Base-by-base conservation (phyloP, 2,888 invertebrate genomes). In the Campaea margaritaria region DNA sequence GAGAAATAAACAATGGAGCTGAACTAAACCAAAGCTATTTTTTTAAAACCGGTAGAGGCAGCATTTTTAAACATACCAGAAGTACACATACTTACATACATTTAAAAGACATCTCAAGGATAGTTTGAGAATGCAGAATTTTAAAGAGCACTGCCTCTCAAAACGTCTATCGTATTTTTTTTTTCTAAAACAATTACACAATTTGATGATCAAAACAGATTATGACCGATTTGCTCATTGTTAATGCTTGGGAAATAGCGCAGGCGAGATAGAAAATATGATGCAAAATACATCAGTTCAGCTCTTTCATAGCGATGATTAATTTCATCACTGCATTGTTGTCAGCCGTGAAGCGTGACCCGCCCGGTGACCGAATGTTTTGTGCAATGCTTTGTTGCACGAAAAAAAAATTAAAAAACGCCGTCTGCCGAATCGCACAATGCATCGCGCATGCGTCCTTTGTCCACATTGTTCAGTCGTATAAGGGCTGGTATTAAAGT, bases 291-390 rank as follows among this genome's bases (percentile, higher is more conserved):
- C 68, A 76, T 77, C 73, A 73, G 52, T 68, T 54, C 60, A 62
- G 67, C 67, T 67, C 67, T 65, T 68, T 73, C 68, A 69, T 72
- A 71, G 72, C 73, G 79, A 73, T 85, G 83, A 87, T 87, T 87
- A 85, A 88, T 88, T 90, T 87, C 85, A 76, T 82, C 83, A 82
- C 63, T 68, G 69, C 74, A 84, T 90, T 89, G 87, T 90, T 78
- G 74, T 68, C 66, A 77, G 69, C 71, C 79, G 78, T 72, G 65
- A 72, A 84, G 81, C 89, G 87, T 87, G 85, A 85, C 82, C 78
- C 78, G 75, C 75, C 73, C 70, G 77, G 73, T 83, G 83, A 78
- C 75, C 81, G 82, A 82, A 76, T 80, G 83, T 84, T 86, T 78
- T 82, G 78, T 79, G 82, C 81, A 79, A 78, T 70, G 78, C 79